Percentiles rank a stretch among this genome's conserved stretches.
Evolutionary conservation across 2,888 invertebrate species (phyloP).

Genomic region (Andrena chrysosceles): DNA sequence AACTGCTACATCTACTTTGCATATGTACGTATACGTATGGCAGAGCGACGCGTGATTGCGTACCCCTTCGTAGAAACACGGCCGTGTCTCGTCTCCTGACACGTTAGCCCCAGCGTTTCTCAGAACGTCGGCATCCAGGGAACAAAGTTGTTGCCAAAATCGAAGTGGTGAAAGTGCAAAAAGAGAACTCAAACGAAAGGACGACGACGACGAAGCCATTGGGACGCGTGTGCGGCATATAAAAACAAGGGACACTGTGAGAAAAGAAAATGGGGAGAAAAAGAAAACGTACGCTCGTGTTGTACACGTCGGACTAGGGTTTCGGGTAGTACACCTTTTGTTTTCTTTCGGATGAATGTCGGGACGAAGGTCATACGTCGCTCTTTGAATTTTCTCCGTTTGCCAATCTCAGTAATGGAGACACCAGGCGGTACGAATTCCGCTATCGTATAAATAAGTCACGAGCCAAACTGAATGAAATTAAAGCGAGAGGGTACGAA

Average conservation of each 20-base stretch:
- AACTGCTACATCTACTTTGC: conserved; percentile 26
- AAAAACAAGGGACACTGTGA: conserved; percentile 39
- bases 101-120: conserved; percentile 44
- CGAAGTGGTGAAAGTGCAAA: conserved; percentile 46
- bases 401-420: conserved; percentile 57
- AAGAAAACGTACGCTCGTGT: neutral
- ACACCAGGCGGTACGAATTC: conserved; percentile 61
- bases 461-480: conserved; percentile 59
- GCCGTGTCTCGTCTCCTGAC: conserved; percentile 38
- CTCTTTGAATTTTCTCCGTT: conserved; percentile 59
- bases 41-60: conserved; percentile 58
- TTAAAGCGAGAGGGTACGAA: conserved; percentile 58
- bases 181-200: conserved; percentile 37
- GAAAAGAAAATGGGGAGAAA: neutral
- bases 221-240: conserved; percentile 31
- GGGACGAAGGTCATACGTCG: conserved; percentile 48
- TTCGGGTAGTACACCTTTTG: conserved; percentile 28
- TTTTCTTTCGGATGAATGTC: conserved; percentile 43
- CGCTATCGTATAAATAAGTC: conserved; percentile 59
- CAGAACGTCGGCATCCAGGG: conserved; percentile 42
- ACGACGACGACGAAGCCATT: conserved; percentile 26
- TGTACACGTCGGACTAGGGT: conserved; percentile 9
- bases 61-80: conserved; percentile 31
- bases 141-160: conserved; percentile 54
- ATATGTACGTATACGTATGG: conserved; percentile 45